A percentile compares a stretch with the other conserved stretches of the same genome.
These are phyloP conservation scores for Coelogynopora nodosa DNA, from an alignment of 2,888 invertebrate species.

Conservation along the genomic window DNA sequence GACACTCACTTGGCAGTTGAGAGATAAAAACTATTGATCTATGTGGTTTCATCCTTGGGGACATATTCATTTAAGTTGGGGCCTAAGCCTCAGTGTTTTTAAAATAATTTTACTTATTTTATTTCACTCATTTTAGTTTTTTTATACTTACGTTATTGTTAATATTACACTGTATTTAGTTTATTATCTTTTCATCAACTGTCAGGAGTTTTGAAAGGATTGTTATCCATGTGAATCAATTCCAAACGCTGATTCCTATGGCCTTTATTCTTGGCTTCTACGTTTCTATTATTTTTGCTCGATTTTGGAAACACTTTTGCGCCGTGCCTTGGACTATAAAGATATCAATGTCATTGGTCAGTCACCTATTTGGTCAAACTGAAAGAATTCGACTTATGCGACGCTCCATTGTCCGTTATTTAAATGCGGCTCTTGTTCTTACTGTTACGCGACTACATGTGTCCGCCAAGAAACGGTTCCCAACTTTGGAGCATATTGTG, in stretches of 20 bases:
- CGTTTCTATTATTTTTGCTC: conserved; percentile 18
- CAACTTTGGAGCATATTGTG: background rate
- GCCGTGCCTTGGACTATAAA: conserved; percentile 27
- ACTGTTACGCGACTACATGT: conserved; percentile 31
- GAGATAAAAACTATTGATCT: too few species aligned
- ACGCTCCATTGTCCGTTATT: conserved; percentile 29
- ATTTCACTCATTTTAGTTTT: too few species aligned
- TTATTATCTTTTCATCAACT: background rate
- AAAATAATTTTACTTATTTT: too few species aligned
- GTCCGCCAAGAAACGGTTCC: conserved; percentile 34
- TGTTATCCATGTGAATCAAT: conserved; percentile 2
- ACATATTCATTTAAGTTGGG: too few species aligned
- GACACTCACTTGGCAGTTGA: too few species aligned
- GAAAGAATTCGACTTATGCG: background rate
- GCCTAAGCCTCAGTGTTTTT: too few species aligned
- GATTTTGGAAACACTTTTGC: conserved; percentile 38
- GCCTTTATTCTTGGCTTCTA: conserved; percentile 40
- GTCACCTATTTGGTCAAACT: background rate
- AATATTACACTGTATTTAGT: too few species aligned
- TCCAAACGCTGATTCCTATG: conserved; percentile 21
- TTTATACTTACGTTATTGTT: too few species aligned
- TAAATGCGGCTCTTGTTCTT: conserved; percentile 9
- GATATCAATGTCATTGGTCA: background rate
- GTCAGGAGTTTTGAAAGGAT: conserved; percentile 29
- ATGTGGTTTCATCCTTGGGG: too few species aligned